phyloP scores from a whole-genome alignment of 2,888 invertebrate genomes.

The Acanthosepion esculentum region DNA sequence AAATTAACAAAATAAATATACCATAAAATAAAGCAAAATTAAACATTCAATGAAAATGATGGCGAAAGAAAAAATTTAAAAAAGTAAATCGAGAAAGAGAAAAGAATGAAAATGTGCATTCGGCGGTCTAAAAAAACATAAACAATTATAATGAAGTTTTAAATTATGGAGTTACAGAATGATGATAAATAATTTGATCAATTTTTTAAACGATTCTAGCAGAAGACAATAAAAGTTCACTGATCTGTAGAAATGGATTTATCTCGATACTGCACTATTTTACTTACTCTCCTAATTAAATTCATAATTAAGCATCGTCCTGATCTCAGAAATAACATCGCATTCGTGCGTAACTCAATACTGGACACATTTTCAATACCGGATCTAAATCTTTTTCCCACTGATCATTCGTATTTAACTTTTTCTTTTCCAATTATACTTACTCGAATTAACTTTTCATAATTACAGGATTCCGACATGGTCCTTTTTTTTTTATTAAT shows the following conservation, averaged over 20 bases:
- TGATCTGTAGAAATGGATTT: no score
- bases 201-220: no score
- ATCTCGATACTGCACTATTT: no score
- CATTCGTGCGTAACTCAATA: not conserved
- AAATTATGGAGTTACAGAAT: not conserved
- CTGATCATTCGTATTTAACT: not conserved
- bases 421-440: not conserved
- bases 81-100: not conserved
- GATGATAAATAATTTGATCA: no score
- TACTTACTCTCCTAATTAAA: not conserved
- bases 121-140: not conserved
- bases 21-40: not conserved
- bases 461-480: not conserved
- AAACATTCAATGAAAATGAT: not conserved
- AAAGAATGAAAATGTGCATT: not conserved
- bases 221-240: no score
- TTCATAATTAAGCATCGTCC: not conserved
- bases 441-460: not conserved
- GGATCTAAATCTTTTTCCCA: not conserved
- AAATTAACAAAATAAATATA: not conserved
- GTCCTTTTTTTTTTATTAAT: not conserved
- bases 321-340: not conserved
- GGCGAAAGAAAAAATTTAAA: not conserved
- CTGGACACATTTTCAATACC: not conserved
- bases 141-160: not conserved